Evolutionary conservation across 2,888 invertebrate genomes (phyloP).

Genomic region (Balanococcus diminutus): DNA sequence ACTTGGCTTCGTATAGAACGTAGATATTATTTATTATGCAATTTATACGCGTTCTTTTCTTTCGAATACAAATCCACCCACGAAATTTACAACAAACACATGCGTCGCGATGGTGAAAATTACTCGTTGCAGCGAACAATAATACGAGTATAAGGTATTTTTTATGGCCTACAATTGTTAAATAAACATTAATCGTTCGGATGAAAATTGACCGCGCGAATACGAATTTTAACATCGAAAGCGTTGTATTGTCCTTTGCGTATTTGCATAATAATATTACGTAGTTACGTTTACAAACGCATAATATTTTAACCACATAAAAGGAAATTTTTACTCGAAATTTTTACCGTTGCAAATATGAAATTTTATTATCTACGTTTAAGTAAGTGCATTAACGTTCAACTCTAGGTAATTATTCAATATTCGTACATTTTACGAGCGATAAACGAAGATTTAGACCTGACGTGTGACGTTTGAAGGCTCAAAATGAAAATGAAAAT

Average conservation of each 20-base stretch:
- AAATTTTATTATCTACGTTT: too few species aligned
- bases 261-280: too few species aligned
- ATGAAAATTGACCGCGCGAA: not conserved
- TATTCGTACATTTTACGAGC: too few species aligned
- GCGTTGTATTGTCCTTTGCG: not conserved
- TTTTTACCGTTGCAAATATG: not conserved
- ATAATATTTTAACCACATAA: not conserved
- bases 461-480: too few species aligned
- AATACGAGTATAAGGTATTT: not conserved
- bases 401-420: too few species aligned
- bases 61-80: not conserved
- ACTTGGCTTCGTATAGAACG: not conserved
- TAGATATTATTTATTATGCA: conserved; percentile 1
- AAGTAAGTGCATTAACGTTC: too few species aligned
- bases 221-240: not conserved
- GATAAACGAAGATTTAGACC: too few species aligned
- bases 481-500: too few species aligned
- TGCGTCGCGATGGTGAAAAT: not conserved
- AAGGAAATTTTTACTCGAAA: not conserved
- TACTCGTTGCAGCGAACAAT: not conserved
- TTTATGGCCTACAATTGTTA: conserved; percentile 3
- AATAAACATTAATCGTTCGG: not conserved
- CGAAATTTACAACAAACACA: not conserved
- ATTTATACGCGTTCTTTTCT: not conserved
- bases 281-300: not conserved